These are phyloP conservation scores for Homarus gammarus DNA, from an alignment of 2,888 invertebrate genomes.

Conservation along the genomic window DNA sequence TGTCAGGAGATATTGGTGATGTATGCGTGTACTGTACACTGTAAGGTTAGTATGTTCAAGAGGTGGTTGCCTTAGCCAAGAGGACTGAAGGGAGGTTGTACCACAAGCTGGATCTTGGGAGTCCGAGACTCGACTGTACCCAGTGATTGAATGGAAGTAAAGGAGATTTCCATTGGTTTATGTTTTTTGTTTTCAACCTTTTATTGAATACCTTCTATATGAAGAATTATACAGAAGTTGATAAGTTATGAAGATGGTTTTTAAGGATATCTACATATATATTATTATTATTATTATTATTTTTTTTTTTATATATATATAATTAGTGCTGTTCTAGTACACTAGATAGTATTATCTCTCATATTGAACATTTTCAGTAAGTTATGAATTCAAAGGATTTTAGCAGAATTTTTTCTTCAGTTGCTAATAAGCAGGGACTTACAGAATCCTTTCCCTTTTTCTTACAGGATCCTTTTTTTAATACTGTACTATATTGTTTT, in stretches of 20 bases:
- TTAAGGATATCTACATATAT: background rate
- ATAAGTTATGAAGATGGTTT: background rate
- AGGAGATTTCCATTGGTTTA: constrained; percentile 70
- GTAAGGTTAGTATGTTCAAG: constrained; percentile 60
- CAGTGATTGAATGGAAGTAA: constrained; percentile 72
- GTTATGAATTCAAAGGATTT: too few species aligned
- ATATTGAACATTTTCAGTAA: too few species aligned
- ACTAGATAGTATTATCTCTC: too few species aligned
- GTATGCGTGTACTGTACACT: constrained; percentile 59
- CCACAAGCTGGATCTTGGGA: constrained; percentile 63
- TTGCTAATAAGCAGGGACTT: background rate
- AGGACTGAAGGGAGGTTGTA: constrained; percentile 68
- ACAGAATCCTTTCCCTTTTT: too few species aligned
- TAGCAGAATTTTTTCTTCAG: background rate
- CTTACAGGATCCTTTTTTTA: too few species aligned
- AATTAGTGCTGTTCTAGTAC: too few species aligned
- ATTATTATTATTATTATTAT: background rate
- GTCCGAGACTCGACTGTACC: constrained; percentile 67
- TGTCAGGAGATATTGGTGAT: constrained; percentile 53
- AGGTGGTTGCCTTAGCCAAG: constrained; percentile 73
- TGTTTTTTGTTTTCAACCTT: constrained; percentile 48
- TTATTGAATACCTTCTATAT: background rate
- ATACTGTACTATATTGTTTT: too few species aligned
- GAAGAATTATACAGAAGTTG: background rate
- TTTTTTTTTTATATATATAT: background rate